These are phyloP conservation scores for Eilema depressum DNA, from an alignment of 2,888 invertebrate species.

Conservation along the genomic window DNA sequence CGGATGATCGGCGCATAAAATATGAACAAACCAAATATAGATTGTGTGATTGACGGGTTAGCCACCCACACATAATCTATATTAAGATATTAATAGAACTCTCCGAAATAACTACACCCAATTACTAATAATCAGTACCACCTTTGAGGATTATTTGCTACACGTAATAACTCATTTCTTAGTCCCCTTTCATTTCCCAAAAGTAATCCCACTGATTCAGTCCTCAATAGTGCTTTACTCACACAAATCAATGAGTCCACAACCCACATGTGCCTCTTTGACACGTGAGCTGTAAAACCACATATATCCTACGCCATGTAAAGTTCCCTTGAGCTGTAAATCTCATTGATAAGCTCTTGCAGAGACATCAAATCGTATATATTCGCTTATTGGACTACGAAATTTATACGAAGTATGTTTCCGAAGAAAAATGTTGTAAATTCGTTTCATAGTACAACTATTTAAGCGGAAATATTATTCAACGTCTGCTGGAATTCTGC, in stretches of 20 bases:
- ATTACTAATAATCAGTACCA: neutral
- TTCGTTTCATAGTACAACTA: conserved; percentile 29
- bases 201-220: conserved; percentile 21
- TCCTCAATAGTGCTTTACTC: conserved; percentile 3
- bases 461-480: conserved; percentile 41
- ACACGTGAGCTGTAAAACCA: conserved; percentile 26
- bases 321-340: conserved; percentile 37
- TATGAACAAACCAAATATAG: neutral
- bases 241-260: conserved; percentile 13
- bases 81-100: neutral
- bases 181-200: conserved; percentile 2
- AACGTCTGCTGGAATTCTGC: conserved; percentile 33
- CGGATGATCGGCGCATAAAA: neutral
- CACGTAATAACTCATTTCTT: conserved; percentile 3
- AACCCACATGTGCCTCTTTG: conserved; percentile 14
- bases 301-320: conserved; percentile 10
- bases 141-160: neutral
- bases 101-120: neutral
- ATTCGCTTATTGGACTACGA: conserved; percentile 39
- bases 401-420: conserved; percentile 43
- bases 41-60: neutral
- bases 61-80: too few relatives aligned
- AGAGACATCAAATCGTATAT: conserved; percentile 41
- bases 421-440: conserved; percentile 32
- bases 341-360: conserved; percentile 47